phyloP scores from a whole-genome alignment of 2,113 vertebrate species.

The Probosciger aterrimus region DNA sequence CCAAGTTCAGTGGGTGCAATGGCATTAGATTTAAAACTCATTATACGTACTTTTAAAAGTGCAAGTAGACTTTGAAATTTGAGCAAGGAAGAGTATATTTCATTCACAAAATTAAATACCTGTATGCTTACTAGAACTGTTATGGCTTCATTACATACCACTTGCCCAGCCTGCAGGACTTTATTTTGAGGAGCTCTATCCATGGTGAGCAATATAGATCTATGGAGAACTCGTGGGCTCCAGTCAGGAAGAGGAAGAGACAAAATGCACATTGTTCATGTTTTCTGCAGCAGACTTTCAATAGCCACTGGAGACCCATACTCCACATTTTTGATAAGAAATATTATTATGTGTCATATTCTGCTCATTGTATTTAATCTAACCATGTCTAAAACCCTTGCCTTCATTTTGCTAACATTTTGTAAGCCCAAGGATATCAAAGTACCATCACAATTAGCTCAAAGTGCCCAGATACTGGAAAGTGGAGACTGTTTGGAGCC shows the following conservation, averaged over 20 bases:
- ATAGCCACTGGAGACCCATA: background rate
- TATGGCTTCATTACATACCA: background rate
- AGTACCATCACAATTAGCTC: background rate
- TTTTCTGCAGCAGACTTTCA: background rate
- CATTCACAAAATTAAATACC: background rate
- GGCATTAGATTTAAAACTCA: background rate
- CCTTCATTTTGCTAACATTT: background rate
- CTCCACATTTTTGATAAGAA: background rate
- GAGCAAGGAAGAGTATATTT: background rate
- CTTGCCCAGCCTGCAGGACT: background rate
- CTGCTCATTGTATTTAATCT: background rate
- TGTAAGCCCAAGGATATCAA: background rate
- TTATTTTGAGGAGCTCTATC: background rate
- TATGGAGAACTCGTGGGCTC: background rate
- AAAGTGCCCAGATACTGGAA: background rate
- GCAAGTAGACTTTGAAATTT: background rate
- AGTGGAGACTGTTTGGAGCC: background rate
- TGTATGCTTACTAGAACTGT: background rate
- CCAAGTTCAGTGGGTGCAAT: background rate
- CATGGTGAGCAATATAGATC: background rate
- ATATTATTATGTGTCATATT: background rate
- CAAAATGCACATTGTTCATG: background rate
- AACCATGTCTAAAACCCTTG: background rate
- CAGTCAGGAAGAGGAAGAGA: background rate
- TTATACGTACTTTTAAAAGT: background rate